phyloP scores from a whole-genome alignment of 2,888 invertebrate species.

The Yponomeuta plumbellus region DNA sequence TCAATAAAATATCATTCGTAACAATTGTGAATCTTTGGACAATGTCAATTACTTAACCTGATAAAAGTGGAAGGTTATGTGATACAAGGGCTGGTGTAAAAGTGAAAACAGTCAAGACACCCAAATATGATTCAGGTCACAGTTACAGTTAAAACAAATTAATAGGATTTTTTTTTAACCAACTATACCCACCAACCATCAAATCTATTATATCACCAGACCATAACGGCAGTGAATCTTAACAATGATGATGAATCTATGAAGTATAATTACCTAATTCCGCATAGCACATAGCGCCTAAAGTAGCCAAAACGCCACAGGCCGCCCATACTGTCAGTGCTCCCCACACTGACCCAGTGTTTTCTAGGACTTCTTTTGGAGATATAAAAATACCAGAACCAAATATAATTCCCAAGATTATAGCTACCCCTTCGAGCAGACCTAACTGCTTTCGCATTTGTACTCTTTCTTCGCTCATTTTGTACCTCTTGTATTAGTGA shows the following conservation, averaged over 20 bases:
- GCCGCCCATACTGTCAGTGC: conserved; percentile 91
- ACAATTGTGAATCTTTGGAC: no score
- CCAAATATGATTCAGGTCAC: no score
- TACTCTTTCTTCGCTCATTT: conserved; percentile 75
- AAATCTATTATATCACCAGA: no score
- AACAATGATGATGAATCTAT: neutral
- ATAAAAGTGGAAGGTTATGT: no score
- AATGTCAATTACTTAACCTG: no score
- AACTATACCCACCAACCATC: no score
- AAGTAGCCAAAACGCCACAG: conserved; percentile 92
- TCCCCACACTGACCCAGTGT: conserved; percentile 93
- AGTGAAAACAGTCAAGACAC: no score
- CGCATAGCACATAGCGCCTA: conserved; percentile 97
- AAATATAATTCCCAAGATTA: conserved; percentile 95
- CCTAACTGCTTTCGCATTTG: conserved; percentile 93
- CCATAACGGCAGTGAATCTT: neutral
- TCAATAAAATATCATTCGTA: no score
- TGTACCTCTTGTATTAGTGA: conserved; percentile 16
- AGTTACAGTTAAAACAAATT: no score
- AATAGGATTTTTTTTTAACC: no score
- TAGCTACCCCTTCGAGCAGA: conserved; percentile 92
- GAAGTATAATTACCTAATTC: conserved; percentile 82
- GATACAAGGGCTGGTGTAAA: no score
- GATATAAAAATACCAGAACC: conserved; percentile 98
- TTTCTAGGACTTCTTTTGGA: conserved; percentile 93